Conservation (phyloP, 2,888 invertebrate genomes). For the Diachrysia chrysitis region DNA sequence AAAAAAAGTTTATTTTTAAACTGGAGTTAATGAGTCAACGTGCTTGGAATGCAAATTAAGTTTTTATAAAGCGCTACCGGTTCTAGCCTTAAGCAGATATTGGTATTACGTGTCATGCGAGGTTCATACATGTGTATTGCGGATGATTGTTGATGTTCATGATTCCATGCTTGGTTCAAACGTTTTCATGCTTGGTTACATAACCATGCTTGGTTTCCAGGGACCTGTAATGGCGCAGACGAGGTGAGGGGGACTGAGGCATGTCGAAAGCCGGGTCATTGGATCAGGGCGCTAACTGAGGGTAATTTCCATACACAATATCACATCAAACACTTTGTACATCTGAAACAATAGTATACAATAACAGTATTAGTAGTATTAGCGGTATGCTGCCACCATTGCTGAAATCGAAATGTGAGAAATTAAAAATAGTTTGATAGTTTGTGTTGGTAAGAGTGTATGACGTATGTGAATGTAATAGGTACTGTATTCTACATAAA, state of each 20-base stretch:
- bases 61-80: not conserved
- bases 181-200: constrained; percentile 54
- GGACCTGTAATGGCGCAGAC: constrained; percentile 95
- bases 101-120: constrained; percentile 36
- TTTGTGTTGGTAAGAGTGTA: constrained; percentile 13
- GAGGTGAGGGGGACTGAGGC: constrained; percentile 91
- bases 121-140: constrained; percentile 51
- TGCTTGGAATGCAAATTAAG: constrained; percentile 25
- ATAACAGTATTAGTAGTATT: constrained; percentile 47
- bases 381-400: constrained; percentile 26
- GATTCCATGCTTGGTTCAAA: constrained; percentile 54
- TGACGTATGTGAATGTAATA: constrained; percentile 1
- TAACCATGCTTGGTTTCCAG: constrained; percentile 78
- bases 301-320: constrained; percentile 83
- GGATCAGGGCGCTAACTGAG: constrained; percentile 84
- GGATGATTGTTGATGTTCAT: constrained; percentile 47
- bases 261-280: constrained; percentile 93
- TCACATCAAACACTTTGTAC: constrained; percentile 88
- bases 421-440: constrained; percentile 20
- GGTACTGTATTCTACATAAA: not conserved
- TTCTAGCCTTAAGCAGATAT: constrained; percentile 8
- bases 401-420: constrained; percentile 42
- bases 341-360: constrained; percentile 86
- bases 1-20: not conserved
- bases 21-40: not conserved